Conservation (phyloP, 2,797 vertebrate species). For the Sebastes variabilis region DNA sequence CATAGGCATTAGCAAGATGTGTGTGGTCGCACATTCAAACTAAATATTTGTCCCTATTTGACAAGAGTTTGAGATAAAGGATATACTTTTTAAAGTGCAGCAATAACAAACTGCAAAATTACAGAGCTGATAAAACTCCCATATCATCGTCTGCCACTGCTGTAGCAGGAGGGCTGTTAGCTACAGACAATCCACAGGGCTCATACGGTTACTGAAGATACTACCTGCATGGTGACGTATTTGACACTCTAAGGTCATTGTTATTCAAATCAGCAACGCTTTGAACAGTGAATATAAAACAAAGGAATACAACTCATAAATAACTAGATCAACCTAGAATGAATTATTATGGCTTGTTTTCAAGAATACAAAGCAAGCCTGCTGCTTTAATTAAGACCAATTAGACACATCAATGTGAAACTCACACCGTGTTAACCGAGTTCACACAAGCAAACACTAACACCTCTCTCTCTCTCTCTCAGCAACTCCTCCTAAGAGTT, state of each 20-base stretch:
- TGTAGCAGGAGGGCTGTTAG: not conserved
- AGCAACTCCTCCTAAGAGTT: conserved; percentile 44
- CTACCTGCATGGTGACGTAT: no score
- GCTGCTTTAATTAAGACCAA: not conserved
- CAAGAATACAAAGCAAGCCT: not conserved
- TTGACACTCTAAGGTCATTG: no score
- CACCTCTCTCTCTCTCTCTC: no score
- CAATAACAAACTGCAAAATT: not conserved
- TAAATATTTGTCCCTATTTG: no score
- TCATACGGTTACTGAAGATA: no score
- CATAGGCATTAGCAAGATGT: not conserved
- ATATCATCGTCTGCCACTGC: not conserved
- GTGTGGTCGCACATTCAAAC: not conserved
- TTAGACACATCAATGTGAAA: not conserved
- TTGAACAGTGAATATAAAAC: no score
- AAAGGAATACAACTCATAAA: no score
- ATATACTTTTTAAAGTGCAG: no score
- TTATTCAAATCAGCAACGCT: no score
- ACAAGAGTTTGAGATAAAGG: not conserved
- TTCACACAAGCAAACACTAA: not conserved
- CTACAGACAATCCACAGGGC: no score
- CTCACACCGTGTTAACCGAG: not conserved
- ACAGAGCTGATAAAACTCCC: not conserved
- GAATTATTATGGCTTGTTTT: not conserved
- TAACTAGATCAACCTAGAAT: not conserved